Percentiles rank a stretch among this genome's conserved stretches.
Evolutionary conservation across 1,140 invertebrate genomes (phyloP).

Genomic region (Drosophila carrolli): DNA sequence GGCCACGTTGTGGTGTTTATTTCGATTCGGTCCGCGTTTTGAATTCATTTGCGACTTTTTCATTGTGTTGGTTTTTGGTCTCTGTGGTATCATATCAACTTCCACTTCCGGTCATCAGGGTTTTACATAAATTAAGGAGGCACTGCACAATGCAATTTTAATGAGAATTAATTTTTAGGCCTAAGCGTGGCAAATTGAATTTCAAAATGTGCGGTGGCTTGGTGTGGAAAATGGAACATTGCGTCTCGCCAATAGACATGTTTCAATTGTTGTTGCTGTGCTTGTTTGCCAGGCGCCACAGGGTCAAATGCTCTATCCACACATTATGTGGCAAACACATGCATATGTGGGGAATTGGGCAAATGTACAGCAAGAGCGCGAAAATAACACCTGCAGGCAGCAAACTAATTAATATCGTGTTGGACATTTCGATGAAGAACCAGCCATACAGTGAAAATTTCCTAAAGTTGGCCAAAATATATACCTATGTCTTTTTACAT

Average conservation of each 20-base stretch:
- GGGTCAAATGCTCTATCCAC: conserved; percentile 8
- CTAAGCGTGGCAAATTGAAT: conserved; percentile 60
- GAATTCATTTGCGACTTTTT: conserved; percentile 34
- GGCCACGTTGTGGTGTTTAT: not conserved
- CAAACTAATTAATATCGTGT: conserved; percentile 72
- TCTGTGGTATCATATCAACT: conserved; percentile 38
- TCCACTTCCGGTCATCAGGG: conserved; percentile 46
- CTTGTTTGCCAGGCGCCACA: conserved; percentile 14
- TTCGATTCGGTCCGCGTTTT: conserved; percentile 1
- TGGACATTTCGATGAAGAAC: conserved; percentile 8
- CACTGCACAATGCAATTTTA: conserved; percentile 59
- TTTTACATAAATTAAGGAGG: conserved; percentile 55
- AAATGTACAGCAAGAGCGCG: conserved; percentile 34
- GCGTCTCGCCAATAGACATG: conserved; percentile 1
- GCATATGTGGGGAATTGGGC: conserved; percentile 28
- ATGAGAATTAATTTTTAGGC: conserved; percentile 62
- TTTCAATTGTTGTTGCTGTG: not conserved
- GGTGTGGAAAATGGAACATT: not conserved
- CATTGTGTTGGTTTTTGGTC: conserved; percentile 13
- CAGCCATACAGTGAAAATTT: conserved; percentile 2
- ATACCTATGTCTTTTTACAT: no score
- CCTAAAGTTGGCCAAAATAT: not conserved
- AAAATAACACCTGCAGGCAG: conserved; percentile 67
- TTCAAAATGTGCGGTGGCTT: conserved; percentile 20
- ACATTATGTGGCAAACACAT: conserved; percentile 5